Evolutionary conservation across 1,140 invertebrate species (phyloP), one percentile per base, ranked within the genome.

Genomic region (Agrypnia vestita): DNA sequence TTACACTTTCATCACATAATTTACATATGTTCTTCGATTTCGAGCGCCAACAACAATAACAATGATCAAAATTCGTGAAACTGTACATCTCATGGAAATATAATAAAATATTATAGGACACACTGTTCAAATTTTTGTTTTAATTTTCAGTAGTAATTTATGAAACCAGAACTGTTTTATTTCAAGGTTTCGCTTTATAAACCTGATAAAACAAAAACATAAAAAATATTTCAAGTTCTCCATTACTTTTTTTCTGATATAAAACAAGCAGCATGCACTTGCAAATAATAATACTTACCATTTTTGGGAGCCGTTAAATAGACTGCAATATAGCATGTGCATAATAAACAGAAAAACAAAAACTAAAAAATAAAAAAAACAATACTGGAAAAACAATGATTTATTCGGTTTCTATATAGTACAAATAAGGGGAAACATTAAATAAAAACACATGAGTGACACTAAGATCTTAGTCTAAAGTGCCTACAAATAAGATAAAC

Each of bases 281-380:
- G 43, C 43, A 64, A 64, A 64, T 64, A 64, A 9, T 1, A 35
- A 6, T 25, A 64, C 61, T 43, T 64, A 64, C 61, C 61, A n/a
- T 35, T 15, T 11, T 9, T 0, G 12, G 49, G 25, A n/a, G 59
- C 13, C 19, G 47, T 8, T 15, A 56, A 46, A 43, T 15, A 35
- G 25, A 74, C 35, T 74, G 7, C 55, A 74, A 6, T 56, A 59
- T 19, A 46, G 47, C 15, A 59, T 46, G 72, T 74, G 55, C 72
- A 49, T 46, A 15, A 78, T 35, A 71, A 49, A 76, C 19, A 17
- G n/a, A 11, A 13, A 61, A 72, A 74, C 51, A 49, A 73, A 72
- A 79, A 73, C 69, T 15, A 64, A 12, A 15, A 62, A 79, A 62
- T 51, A 79, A 73, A 72, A 79, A 15, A 74, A n/a, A 72, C 56